Percentiles rank a stretch among this genome's conserved stretches.
Conservation (phyloP, 35 echinoderm and acorn worm species). For the Apostichopus japonicus region DNA sequence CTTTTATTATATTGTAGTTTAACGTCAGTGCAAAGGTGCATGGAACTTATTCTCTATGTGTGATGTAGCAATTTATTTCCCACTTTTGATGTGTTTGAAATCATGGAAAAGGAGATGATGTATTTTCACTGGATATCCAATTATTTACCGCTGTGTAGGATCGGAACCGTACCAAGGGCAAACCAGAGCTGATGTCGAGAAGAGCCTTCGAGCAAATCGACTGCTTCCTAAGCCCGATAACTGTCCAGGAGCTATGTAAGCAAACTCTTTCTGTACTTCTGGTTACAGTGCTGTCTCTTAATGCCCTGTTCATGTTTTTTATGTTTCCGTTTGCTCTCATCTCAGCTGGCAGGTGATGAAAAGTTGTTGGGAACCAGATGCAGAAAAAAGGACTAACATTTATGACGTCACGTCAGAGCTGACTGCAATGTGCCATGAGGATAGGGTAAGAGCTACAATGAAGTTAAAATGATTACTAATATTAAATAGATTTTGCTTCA, state of each 20-base stretch:
- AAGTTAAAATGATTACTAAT: too few relatives aligned
- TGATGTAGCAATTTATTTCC: background rate
- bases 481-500: too few relatives aligned
- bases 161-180: too few relatives aligned
- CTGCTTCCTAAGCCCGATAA: background rate
- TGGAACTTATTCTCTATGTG: background rate
- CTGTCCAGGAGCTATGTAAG: background rate
- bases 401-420: background rate
- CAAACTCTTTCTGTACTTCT: background rate
- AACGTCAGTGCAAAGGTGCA: too few relatives aligned
- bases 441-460: background rate
- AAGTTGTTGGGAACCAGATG: background rate
- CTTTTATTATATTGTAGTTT: too few relatives aligned
- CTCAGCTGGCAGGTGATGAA: background rate
- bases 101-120: too few relatives aligned
- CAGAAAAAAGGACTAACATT: background rate
- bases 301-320: background rate
- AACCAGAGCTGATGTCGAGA: too few relatives aligned
- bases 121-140: too few relatives aligned
- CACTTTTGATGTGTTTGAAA: background rate
- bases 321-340: too few relatives aligned
- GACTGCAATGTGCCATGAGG: background rate
- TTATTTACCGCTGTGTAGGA: too few relatives aligned
- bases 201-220: too few relatives aligned
- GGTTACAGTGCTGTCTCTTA: too few relatives aligned